These are phyloP conservation scores for Heliangelus exortis DNA, from an alignment of 2,797 vertebrate genomes.

Conservation along the genomic window DNA sequence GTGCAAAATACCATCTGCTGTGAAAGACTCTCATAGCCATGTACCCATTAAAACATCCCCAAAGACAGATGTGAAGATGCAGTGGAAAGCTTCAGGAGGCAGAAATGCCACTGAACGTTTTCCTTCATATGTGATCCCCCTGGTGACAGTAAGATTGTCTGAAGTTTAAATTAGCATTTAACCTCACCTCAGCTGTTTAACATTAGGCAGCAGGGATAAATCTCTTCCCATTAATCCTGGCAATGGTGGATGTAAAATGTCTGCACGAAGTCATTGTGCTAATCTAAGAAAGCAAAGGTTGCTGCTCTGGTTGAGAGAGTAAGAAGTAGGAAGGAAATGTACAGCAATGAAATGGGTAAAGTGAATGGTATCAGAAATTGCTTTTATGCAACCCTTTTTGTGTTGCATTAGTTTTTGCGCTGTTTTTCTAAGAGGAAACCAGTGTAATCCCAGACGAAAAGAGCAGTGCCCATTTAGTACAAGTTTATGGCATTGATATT, in stretches of 20 bases:
- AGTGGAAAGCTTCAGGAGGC: not conserved
- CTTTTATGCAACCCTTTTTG: not conserved
- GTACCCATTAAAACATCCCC: not conserved
- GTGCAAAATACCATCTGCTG: not conserved
- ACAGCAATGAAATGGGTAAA: not conserved
- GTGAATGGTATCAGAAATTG: not conserved
- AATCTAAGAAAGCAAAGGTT: slow-evolving; percentile 1
- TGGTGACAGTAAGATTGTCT: not conserved
- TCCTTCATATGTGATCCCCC: not conserved
- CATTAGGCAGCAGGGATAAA: not conserved
- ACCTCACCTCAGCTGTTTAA: slow-evolving; percentile 20
- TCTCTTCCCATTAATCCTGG: slow-evolving; percentile 10
- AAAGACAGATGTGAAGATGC: not conserved
- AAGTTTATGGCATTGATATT: not conserved
- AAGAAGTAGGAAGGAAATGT: not conserved
- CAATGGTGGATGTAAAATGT: not conserved
- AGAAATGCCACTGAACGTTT: not conserved
- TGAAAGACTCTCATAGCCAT: not conserved
- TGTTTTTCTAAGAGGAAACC: not conserved
- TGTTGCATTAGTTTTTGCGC: not conserved
- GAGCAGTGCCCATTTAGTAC: not conserved
- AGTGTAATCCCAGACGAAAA: not conserved
- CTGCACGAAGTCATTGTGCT: slow-evolving; percentile 2
- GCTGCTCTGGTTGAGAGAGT: not conserved
- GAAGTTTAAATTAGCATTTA: slow-evolving; percentile 34